Base-by-base conservation (phyloP, 2,113 vertebrate genomes). In the Phasianus colchicus region DNA sequence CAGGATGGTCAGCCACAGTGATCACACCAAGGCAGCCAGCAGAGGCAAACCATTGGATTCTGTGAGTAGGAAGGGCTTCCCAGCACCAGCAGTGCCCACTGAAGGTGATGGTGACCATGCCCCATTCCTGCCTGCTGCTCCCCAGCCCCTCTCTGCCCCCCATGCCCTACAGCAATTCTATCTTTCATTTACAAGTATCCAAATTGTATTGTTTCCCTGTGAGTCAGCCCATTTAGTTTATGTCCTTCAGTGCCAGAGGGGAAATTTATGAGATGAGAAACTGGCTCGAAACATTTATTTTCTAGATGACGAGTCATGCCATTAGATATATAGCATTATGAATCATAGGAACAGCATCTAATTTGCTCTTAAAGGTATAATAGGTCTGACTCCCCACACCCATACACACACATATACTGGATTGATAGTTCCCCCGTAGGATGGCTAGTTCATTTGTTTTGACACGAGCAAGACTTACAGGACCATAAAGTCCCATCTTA, bases 341-440 rank as follows among this genome's bases (percentile, higher is more conserved):
- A 98, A 98, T 98, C 97, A 98, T 96, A 97, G 96, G 86, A 97
- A 98, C 86, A 96, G 96, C 95, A 97, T 93, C 93, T 97, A 98
- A 98, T 98, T 98, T 98, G 97, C 97, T 97, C 96, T 96, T 98
- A 97, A 97, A 98, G 97, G 98, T 97, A 98, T 97, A 96, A 97
- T 95, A 97, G 98, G 98, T 97, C 92, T 95, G 60, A 70, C 91
- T 97, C 87, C 94, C 95, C 94, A 95, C 96, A 95, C 94, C 92
- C 96, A 95, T 96, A 76, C 76, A 83, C 71, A 78, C 89, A 90
- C 86, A 92, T 93, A 78, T 77, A 93, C 38, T 63, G 96, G 92
- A 97, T 94, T 96, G 96, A 97, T 93, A 94, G 97, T 73, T 93
- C 93, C 80, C 81, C 70, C 64, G 69, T 48, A 96, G 95, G 95